Conservation (phyloP, 2,113 vertebrate species). For the Cettia cetti region DNA sequence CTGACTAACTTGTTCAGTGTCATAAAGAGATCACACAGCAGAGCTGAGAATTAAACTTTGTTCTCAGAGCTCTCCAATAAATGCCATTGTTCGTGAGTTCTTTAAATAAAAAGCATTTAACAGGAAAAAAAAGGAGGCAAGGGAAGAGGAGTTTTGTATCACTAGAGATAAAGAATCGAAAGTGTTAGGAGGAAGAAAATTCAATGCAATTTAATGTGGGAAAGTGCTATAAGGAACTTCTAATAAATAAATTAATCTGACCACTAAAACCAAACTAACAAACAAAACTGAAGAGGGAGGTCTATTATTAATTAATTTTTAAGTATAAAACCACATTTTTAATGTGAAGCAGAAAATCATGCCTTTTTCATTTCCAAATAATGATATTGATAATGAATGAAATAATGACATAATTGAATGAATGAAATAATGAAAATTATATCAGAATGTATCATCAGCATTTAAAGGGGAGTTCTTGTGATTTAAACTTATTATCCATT, state of each 20-base stretch:
- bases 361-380: neutral
- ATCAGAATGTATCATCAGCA: neutral
- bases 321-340: neutral
- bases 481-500: neutral
- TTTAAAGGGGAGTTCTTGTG: neutral
- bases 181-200: neutral
- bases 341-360: neutral
- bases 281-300: neutral
- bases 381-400: neutral
- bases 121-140: neutral
- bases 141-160: neutral
- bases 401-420: neutral
- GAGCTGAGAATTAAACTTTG: constrained; percentile 7
- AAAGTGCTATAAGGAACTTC: neutral
- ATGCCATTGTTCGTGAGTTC: neutral
- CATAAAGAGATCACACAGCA: constrained; percentile 5
- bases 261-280: neutral
- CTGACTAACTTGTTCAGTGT: constrained; percentile 19
- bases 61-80: constrained; percentile 7
- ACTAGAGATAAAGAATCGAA: neutral
- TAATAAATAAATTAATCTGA: neutral
- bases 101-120: constrained; percentile 26
- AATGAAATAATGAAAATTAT: neutral
- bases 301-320: neutral
- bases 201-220: neutral